Conservation (phyloP, 2,888 invertebrate species). For the Melieria crassipennis region DNA sequence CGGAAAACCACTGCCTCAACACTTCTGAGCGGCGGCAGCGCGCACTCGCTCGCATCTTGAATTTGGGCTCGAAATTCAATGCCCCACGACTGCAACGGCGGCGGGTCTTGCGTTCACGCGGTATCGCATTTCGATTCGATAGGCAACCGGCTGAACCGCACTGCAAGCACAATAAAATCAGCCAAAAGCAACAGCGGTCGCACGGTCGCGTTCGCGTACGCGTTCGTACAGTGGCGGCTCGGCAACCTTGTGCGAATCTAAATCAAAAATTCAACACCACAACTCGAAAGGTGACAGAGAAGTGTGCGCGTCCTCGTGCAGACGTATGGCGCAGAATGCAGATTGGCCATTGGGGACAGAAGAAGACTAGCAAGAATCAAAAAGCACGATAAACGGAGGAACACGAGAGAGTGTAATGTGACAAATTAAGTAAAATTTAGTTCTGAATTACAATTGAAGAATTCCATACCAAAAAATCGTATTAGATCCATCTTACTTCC, state of each 20-base stretch:
- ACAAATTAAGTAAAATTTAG: too few relatives aligned
- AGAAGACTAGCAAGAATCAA: too few relatives aligned
- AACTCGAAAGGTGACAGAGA: background rate
- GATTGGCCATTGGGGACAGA: too few relatives aligned
- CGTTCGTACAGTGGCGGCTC: background rate
- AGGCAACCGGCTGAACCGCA: background rate
- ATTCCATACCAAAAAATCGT: too few relatives aligned
- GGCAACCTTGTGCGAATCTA: constrained; percentile 21
- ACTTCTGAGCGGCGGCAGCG: constrained; percentile 7
- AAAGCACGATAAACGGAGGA: too few relatives aligned
- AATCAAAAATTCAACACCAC: constrained; percentile 21
- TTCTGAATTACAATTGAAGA: too few relatives aligned
- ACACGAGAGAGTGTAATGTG: too few relatives aligned
- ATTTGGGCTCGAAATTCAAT: constrained; percentile 8
- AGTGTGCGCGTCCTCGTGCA: too few relatives aligned
- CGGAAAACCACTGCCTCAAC: constrained; percentile 10
- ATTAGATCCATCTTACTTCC: too few relatives aligned
- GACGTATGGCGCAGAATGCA: too few relatives aligned
- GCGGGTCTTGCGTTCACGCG: too few relatives aligned
- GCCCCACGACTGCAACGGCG: background rate
- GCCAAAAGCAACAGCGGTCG: constrained; percentile 11
- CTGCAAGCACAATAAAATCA: background rate
- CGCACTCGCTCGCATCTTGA: background rate
- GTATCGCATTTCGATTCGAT: background rate
- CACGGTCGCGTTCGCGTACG: background rate